Evolutionary conservation across 2,113 vertebrate genomes (phyloP).

Genomic region (Neodontobutis hainanensis): DNA sequence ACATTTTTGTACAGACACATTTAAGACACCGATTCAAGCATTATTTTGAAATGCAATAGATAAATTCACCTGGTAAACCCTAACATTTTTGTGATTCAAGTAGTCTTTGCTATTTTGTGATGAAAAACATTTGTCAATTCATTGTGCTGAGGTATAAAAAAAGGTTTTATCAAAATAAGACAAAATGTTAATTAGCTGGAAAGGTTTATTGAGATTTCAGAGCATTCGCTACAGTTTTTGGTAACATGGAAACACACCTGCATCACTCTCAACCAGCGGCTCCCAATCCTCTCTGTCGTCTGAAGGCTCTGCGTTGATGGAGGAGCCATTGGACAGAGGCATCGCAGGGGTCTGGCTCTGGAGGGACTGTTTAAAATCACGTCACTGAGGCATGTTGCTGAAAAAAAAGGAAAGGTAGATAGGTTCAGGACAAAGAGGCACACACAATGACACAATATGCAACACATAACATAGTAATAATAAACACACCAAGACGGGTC

Average conservation of each 20-base stretch:
- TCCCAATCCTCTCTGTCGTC: constrained; percentile 55
- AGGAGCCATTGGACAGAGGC: constrained; percentile 49
- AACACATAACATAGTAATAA: background rate
- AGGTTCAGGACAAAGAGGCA: background rate
- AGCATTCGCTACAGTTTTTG: background rate
- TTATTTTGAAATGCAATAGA: too few relatives aligned
- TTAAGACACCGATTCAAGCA: too few relatives aligned
- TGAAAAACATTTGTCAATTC: too few relatives aligned
- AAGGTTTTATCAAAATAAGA: too few relatives aligned
- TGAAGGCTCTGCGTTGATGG: constrained; percentile 53
- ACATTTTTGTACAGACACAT: too few relatives aligned
- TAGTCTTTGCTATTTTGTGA: too few relatives aligned
- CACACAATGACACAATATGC: constrained; percentile 1
- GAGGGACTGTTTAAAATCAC: background rate
- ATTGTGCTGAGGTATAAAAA: too few relatives aligned
- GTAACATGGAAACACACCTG: constrained; percentile 23
- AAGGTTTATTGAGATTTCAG: too few relatives aligned
- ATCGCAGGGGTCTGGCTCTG: constrained; percentile 42
- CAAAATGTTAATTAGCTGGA: too few relatives aligned
- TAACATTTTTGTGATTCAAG: too few relatives aligned
- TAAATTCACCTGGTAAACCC: too few relatives aligned
- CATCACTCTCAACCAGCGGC: constrained; percentile 55
- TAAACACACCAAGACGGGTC: background rate
- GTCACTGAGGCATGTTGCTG: constrained; percentile 43
- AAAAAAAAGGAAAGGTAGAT: background rate